Evolutionary conservation across 1,140 invertebrate genomes (phyloP).

Genomic region (Macrobrachium rosenbergii): DNA sequence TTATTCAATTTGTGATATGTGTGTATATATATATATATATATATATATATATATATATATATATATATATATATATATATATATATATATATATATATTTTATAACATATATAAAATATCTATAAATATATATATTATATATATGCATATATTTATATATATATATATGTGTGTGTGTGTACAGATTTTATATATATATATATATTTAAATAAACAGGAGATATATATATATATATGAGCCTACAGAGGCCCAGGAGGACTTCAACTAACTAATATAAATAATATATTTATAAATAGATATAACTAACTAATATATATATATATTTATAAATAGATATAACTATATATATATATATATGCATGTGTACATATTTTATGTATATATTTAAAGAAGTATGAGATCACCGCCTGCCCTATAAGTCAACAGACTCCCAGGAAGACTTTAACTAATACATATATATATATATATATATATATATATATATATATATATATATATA

Average conservation of each 20-base stretch:
- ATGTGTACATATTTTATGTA: background rate
- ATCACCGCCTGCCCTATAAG: no score
- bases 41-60: conserved; percentile 22
- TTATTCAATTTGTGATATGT: background rate
- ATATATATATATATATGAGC: no score
- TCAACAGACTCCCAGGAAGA: no score
- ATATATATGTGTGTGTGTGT: background rate
- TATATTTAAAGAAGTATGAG: no score
- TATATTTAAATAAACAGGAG: background rate
- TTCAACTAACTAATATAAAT: no score
- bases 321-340: no score
- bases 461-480: conserved; percentile 19
- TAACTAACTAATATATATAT: no score
- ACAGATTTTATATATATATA: conserved; percentile 1
- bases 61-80: conserved; percentile 10
- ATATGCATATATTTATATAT: background rate
- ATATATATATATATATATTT: conserved; percentile 10
- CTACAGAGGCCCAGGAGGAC: no score
- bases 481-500: conserved; percentile 22
- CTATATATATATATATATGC: no score
- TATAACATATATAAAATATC: background rate
- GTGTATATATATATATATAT: background rate
- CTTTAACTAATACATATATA: conserved; percentile 2
- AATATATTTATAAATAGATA: no score
- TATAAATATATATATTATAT: conserved; percentile 2